Base-by-base conservation (phyloP, 2,888 invertebrate genomes). In the Silvanus unidentatus region DNA sequence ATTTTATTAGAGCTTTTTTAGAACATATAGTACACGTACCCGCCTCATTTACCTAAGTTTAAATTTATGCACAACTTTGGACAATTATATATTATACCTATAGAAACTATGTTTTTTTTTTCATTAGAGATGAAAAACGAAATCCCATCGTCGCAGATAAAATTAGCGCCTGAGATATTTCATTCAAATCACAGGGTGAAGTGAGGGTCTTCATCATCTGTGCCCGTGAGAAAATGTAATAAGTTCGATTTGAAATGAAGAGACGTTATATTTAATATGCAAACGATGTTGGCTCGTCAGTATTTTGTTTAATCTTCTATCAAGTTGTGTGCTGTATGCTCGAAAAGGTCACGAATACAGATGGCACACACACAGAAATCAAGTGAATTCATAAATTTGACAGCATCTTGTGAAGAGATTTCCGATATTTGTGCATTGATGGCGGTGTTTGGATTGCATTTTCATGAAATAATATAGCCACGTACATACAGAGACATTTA, bases 311-410 rank as follows among this genome's bases (percentile, higher is more conserved):
- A 58, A 58, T 57, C 51, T 58, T 58, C 55, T 52, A 57, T 55
- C 49, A 52, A 40, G 45, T 48, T 43, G 45, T 30, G 22, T 8
- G 3, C 22, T 22, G 8, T 22, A 22, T 22, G 22, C 22, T 40
- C 45, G 38, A 46, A 47, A 53, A 52, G 53, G 52, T 54, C 54
- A 53, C 54, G 50, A 48, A 52, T 54, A 58, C 64, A 64, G 60
- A 59, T 64, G 64, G 59, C 54, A 50, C 57, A 49, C n/a, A n/a
- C n/a, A 22, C 22, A 22, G 52, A 53, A 59, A 60, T 60, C 60
- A 59, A 61, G 58, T 58, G 60, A 60, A 59, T 57, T 54, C 64
- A 65, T 66, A 66, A 66, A 66, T 66, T 65, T 59, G 59, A 62
- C 63, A 59, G 59, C 64, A 64, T 61, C 63, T 64, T 63, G 60